These are phyloP conservation scores for Platyscapa corneri DNA, from an alignment of 1,140 invertebrate species.

Conservation along the genomic window DNA sequence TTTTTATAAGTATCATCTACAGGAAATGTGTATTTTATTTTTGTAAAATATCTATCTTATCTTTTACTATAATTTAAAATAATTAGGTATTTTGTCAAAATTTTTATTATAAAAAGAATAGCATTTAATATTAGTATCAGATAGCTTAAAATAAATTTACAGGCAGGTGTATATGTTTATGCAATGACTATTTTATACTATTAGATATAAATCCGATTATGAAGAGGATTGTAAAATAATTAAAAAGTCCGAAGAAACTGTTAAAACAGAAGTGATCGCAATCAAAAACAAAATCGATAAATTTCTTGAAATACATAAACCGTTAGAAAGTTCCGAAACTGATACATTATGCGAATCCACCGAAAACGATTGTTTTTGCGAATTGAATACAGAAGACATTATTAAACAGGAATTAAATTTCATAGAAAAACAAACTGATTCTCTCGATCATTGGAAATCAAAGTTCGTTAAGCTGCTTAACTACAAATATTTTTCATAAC, in stretches of 20 bases:
- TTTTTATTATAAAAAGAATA: neutral
- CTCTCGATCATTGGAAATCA: conserved; percentile 21
- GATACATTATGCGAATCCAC: neutral
- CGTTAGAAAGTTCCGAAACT: neutral
- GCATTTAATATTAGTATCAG: neutral
- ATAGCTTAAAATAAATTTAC: neutral
- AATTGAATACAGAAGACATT: conserved; percentile 10
- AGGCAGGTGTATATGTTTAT: neutral
- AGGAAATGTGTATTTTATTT: no score
- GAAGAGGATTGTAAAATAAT: conserved; percentile 52
- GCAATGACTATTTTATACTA: conserved; percentile 11
- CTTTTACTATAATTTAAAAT: no score
- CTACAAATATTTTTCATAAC: neutral
- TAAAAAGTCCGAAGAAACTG: conserved; percentile 14
- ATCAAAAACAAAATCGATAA: conserved; percentile 39
- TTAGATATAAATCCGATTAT: conserved; percentile 40
- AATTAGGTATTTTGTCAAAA: no score
- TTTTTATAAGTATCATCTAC: no score
- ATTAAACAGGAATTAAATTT: conserved; percentile 20
- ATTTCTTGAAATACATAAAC: conserved; percentile 44
- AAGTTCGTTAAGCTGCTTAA: conserved; percentile 11
- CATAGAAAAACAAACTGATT: conserved; percentile 11
- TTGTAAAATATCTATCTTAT: no score
- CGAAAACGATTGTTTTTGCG: neutral
- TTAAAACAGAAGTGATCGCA: conserved; percentile 11